These are phyloP conservation scores for Lepidocyrtinus sp. DNA, from an alignment of 2,888 invertebrate species.

Conservation along the genomic window DNA sequence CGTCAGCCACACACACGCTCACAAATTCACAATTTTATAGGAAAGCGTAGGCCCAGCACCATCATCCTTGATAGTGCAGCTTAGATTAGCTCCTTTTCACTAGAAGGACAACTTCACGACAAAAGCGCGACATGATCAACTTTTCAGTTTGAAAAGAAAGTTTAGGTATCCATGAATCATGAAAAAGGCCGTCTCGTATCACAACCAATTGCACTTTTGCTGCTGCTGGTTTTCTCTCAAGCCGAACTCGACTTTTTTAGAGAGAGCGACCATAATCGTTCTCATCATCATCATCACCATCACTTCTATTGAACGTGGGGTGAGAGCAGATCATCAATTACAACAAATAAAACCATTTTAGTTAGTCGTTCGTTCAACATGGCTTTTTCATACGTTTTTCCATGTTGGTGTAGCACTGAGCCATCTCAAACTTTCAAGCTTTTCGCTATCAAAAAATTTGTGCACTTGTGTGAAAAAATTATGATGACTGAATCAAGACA, in stretches of 20 bases:
- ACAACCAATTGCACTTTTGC: constrained; percentile 21
- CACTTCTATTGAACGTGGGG: constrained; percentile 11
- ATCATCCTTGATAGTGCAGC: constrained; percentile 2
- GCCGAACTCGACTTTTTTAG: background rate
- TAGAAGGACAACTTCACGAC: background rate
- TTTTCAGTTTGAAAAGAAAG: constrained; percentile 28
- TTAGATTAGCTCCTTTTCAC: constrained; percentile 9
- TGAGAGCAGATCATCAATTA: constrained; percentile 53
- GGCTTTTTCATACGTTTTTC: background rate
- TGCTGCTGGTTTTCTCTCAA: too few species aligned
- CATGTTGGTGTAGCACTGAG: background rate
- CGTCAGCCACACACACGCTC: constrained; percentile 58
- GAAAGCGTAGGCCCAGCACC: constrained; percentile 1
- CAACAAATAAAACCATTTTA: constrained; percentile 48
- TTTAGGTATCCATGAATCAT: constrained; percentile 39
- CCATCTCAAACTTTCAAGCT: constrained; percentile 49
- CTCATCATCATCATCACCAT: constrained; percentile 26
- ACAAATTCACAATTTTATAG: constrained; percentile 47
- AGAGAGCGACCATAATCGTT: constrained; percentile 34
- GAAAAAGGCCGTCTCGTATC: constrained; percentile 11
- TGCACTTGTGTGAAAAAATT: constrained; percentile 28
- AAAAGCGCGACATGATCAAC: constrained; percentile 38
- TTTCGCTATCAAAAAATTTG: constrained; percentile 48
- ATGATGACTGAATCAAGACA: constrained; percentile 57
- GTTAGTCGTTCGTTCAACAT: background rate